phyloP scores from a whole-genome alignment of 2,113 vertebrate species.

The Cebus imitator region DNA sequence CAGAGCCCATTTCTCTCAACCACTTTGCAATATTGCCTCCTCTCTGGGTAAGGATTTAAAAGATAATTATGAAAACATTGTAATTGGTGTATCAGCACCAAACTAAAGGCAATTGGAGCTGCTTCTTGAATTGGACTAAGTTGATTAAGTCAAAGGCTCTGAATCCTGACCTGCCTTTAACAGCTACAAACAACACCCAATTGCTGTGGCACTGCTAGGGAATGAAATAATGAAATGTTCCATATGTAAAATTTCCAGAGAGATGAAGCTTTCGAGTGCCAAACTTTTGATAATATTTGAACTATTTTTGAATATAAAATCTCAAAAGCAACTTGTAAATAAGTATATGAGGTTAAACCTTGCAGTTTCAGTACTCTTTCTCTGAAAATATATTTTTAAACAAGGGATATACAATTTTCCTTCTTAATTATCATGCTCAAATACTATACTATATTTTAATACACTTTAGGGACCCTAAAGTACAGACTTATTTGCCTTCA shows the following conservation, averaged over 20 bases:
- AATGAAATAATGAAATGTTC: constrained; percentile 44
- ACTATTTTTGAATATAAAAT: constrained; percentile 53
- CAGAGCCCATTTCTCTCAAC: not conserved
- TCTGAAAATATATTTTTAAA: constrained; percentile 53
- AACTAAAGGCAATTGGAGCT: constrained; percentile 33
- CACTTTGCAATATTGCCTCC: not conserved
- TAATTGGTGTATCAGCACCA: not conserved
- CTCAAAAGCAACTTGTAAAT: constrained; percentile 52
- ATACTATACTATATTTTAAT: constrained; percentile 38
- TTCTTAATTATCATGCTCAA: constrained; percentile 41
- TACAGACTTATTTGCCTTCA: constrained; percentile 34
- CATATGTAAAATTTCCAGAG: constrained; percentile 14
- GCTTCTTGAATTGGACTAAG: constrained; percentile 36
- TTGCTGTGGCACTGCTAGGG: constrained; percentile 5
- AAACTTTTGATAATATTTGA: constrained; percentile 42
- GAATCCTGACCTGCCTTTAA: constrained; percentile 51
- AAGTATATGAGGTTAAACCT: not conserved
- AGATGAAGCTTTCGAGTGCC: constrained; percentile 34
- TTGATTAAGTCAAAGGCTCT: constrained; percentile 45
- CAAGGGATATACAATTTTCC: constrained; percentile 22
- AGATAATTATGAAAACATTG: constrained; percentile 6
- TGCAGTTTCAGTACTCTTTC: constrained; percentile 15
- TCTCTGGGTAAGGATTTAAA: constrained; percentile 45
- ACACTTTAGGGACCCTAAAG: not conserved
- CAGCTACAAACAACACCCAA: constrained; percentile 32